phyloP scores from a whole-genome alignment of 1,140 invertebrate genomes.

The Psix sp. region DNA sequence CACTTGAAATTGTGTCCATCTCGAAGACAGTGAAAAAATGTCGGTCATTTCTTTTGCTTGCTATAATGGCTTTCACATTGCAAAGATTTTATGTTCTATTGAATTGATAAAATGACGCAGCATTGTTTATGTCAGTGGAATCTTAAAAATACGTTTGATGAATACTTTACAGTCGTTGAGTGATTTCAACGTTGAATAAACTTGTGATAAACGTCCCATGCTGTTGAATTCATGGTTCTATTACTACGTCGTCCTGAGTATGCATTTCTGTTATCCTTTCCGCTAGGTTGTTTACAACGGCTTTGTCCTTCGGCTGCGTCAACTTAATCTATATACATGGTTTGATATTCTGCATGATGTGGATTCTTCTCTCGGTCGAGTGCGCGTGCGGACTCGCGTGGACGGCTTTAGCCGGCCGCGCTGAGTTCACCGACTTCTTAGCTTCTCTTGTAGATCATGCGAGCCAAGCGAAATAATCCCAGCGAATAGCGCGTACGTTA shows the following conservation, averaged over 20 bases:
- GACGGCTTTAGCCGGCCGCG: slow-evolving; percentile 35
- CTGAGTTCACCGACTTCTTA: slow-evolving; percentile 55
- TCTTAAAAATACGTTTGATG: background rate
- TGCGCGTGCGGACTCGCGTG: slow-evolving; percentile 53
- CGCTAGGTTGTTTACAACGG: slow-evolving; percentile 27
- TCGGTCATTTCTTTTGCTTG: too few relatives aligned
- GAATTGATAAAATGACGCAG: too few relatives aligned
- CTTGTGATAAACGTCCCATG: slow-evolving; percentile 12
- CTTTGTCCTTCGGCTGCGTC: slow-evolving; percentile 50
- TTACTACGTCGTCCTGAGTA: background rate
- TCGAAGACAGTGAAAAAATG: too few relatives aligned
- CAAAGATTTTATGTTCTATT: too few relatives aligned
- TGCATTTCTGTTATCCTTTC: slow-evolving; percentile 18
- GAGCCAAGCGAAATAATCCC: slow-evolving; percentile 45
- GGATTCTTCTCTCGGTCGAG: slow-evolving; percentile 48
- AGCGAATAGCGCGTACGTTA: slow-evolving; percentile 2
- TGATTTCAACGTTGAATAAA: slow-evolving; percentile 20
- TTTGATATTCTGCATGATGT: slow-evolving; percentile 40
- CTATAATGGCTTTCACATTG: too few relatives aligned
- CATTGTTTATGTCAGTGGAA: background rate
- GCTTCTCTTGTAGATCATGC: slow-evolving; percentile 56
- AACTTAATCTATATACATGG: slow-evolving; percentile 44
- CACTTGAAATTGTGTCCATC: too few relatives aligned
- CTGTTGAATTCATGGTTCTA: slow-evolving; percentile 8
- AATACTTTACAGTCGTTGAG: background rate